Percentiles rank a stretch among this genome's conserved stretches.
Evolutionary conservation across 1,140 invertebrate genomes (phyloP).

Genomic region (Tetragonula clypearis): DNA sequence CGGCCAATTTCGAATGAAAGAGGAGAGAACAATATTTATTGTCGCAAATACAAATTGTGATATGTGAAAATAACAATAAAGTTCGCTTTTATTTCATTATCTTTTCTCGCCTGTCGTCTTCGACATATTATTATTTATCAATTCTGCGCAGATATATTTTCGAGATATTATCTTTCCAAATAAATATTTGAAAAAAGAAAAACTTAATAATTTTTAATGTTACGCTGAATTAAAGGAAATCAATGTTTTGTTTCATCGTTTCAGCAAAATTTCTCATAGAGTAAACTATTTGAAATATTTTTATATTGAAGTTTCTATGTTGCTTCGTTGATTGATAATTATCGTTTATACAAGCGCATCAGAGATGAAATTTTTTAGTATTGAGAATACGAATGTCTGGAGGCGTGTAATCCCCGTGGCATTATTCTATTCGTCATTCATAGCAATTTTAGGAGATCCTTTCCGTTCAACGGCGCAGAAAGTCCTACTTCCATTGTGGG

Average conservation of each 20-base stretch:
- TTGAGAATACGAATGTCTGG: not conserved
- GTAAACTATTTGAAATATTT: no score
- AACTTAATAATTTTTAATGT: no score
- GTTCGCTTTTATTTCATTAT: not conserved
- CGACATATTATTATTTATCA: no score
- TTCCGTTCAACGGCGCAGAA: slow-evolving; percentile 49
- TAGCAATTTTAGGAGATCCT: slow-evolving; percentile 44
- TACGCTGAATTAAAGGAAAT: no score
- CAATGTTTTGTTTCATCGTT: no score
- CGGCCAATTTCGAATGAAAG: not conserved
- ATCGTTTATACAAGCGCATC: not conserved
- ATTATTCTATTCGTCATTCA: slow-evolving; percentile 48
- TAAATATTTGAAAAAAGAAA: no score
- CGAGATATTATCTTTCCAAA: no score
- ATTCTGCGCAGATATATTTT: no score
- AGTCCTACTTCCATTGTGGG: slow-evolving; percentile 40
- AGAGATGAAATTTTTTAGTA: slow-evolving; percentile 4
- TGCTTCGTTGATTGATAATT: not conserved
- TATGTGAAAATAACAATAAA: not conserved
- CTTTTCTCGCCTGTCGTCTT: no score
- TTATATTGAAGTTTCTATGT: no score
- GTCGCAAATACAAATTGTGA: not conserved
- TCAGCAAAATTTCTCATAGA: no score
- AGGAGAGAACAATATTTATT: not conserved
- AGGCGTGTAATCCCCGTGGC: slow-evolving; percentile 2